Conservation (phyloP, 2,888 invertebrate genomes). For the Melanotus villosus region DNA sequence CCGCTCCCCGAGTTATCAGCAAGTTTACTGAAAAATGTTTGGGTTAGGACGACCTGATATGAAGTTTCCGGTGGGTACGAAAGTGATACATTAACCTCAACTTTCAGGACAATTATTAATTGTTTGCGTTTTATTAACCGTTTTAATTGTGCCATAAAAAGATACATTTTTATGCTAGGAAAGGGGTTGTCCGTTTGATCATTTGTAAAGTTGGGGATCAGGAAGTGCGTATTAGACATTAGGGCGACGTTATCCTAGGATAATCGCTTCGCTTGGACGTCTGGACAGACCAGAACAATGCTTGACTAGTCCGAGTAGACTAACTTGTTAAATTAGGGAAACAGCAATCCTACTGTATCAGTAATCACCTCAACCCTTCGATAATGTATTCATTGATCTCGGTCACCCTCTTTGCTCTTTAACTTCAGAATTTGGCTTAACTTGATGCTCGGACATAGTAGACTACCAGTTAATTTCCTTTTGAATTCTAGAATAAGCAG, state of each 20-base stretch:
- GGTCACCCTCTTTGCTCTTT: constrained; percentile 27
- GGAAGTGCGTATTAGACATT: constrained; percentile 6
- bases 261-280: constrained; percentile 7
- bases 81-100: constrained; percentile 24
- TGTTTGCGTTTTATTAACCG: not conserved
- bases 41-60: constrained; percentile 42
- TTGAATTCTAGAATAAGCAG: not conserved
- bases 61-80: constrained; percentile 38
- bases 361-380: constrained; percentile 40
- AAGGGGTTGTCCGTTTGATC: not conserved
- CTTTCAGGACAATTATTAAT: constrained; percentile 12
- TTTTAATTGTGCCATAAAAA: not conserved
- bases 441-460: constrained; percentile 18
- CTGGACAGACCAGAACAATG: constrained; percentile 15
- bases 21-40: constrained; percentile 49
- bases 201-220: not conserved
- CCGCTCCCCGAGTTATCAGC: constrained; percentile 59
- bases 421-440: constrained; percentile 23
- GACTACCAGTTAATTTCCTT: constrained; percentile 22
- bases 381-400: constrained; percentile 43
- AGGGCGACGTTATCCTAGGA: constrained; percentile 3
- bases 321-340: constrained; percentile 42
- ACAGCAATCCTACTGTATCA: constrained; percentile 39
- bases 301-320: constrained; percentile 21
- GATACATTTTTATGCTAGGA: not conserved